These are phyloP conservation scores for Prolemur simus DNA, from an alignment of 2,113 vertebrate species.

Conservation along the genomic window DNA sequence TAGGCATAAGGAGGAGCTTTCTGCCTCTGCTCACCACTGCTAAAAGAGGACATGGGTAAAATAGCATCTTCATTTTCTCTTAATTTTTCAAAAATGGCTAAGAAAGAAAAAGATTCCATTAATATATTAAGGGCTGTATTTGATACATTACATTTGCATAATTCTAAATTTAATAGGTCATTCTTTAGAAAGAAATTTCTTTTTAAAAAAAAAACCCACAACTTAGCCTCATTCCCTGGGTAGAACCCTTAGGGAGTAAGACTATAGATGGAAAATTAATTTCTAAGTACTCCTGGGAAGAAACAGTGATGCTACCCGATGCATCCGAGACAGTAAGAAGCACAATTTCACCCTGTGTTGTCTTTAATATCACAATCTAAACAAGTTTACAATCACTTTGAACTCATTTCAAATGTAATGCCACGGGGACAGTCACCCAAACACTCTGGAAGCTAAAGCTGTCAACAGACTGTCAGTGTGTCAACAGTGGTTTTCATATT, in stretches of 20 bases:
- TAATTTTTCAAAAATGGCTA: not conserved
- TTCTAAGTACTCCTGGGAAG: constrained; percentile 4
- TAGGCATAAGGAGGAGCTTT: not conserved
- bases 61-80: not conserved
- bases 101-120: not conserved
- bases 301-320: not conserved
- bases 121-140: not conserved
- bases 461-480: constrained; percentile 24
- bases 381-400: constrained; percentile 36
- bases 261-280: not conserved
- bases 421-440: not conserved
- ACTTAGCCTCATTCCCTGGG: not conserved
- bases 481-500: constrained; percentile 41
- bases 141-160: not conserved
- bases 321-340: constrained; percentile 35
- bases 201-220: not conserved
- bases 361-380: constrained; percentile 25
- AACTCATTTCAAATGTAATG: not conserved
- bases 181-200: not conserved
- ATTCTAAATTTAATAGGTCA: not conserved
- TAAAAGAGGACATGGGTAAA: not conserved
- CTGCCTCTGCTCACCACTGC: not conserved
- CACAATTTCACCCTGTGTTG: not conserved
- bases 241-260: not conserved
- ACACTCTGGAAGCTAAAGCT: not conserved